phyloP scores from a whole-genome alignment of 1,140 invertebrate genomes.

The Heliconius melpomene region DNA sequence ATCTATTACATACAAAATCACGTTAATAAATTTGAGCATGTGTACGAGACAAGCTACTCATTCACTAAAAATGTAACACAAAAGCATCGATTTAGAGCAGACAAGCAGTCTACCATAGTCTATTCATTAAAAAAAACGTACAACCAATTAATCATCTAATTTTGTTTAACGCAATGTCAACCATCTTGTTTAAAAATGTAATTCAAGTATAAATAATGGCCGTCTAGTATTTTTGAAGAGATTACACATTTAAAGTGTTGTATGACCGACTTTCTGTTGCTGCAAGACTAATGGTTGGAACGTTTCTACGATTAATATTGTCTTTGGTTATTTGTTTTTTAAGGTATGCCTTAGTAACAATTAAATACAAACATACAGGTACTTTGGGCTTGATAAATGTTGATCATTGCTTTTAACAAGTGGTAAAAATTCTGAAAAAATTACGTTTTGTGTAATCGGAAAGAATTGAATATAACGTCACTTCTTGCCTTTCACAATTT shows the following conservation, averaged over 20 bases:
- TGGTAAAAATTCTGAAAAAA: too few relatives aligned
- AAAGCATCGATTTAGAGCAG: conserved; percentile 24
- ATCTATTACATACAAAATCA: neutral
- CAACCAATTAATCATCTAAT: conserved; percentile 33
- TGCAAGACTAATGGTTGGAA: conserved; percentile 6
- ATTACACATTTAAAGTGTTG: conserved; percentile 29
- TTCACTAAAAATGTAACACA: conserved; percentile 13
- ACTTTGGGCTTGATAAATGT: neutral
- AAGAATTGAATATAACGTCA: too few relatives aligned
- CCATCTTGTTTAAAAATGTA: conserved; percentile 30
- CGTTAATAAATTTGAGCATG: neutral
- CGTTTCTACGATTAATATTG: conserved; percentile 4
- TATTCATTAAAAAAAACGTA: conserved; percentile 24
- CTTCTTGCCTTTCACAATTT: too few relatives aligned
- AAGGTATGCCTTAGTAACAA: neutral
- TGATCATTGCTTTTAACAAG: too few relatives aligned
- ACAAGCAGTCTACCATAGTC: conserved; percentile 24
- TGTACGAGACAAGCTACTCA: neutral
- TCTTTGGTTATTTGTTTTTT: neutral
- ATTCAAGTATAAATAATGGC: conserved; percentile 36
- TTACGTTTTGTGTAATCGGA: too few relatives aligned
- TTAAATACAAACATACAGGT: neutral
- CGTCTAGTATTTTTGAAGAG: conserved; percentile 25
- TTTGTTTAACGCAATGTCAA: conserved; percentile 28
- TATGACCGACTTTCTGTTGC: conserved; percentile 21